Percentiles rank a stretch among this genome's conserved stretches.
Evolutionary conservation across 2,797 vertebrate genomes (phyloP).

Genomic region (Brotula barbata): DNA sequence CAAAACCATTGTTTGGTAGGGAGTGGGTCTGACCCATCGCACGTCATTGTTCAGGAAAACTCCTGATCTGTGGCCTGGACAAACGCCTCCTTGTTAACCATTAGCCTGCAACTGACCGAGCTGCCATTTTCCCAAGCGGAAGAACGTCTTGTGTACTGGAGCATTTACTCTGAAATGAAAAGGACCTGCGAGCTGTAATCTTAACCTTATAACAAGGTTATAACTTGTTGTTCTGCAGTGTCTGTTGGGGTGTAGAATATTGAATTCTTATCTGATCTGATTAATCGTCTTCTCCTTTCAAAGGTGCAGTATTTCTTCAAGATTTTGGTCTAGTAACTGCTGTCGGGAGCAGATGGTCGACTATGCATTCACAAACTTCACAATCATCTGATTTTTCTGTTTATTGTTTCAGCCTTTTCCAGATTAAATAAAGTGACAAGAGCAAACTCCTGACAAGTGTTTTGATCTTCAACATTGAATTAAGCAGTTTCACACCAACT

Average conservation of each 20-base stretch:
- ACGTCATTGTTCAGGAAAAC: constrained; percentile 77
- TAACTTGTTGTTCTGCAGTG: no score
- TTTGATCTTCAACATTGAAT: constrained; percentile 93
- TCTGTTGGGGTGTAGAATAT: not conserved
- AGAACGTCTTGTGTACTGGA: constrained; percentile 37
- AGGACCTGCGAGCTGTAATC: no score
- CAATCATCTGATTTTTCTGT: constrained; percentile 82
- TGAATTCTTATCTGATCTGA: not conserved
- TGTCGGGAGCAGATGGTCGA: constrained; percentile 6
- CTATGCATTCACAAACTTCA: constrained; percentile 46
- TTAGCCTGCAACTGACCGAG: constrained; percentile 72
- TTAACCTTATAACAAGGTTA: no score
- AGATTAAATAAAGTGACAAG: constrained; percentile 97
- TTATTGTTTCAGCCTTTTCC: constrained; percentile 97
- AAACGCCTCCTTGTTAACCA: constrained; percentile 81
- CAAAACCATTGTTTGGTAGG: constrained; percentile 75
- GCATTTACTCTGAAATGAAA: constrained; percentile 18
- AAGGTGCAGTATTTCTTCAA: constrained; percentile 99
- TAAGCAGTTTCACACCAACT: constrained; percentile 85
- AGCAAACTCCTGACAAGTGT: constrained; percentile 91
- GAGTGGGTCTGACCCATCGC: constrained; percentile 72
- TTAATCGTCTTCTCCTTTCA: constrained; percentile 9
- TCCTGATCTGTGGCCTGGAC: constrained; percentile 78
- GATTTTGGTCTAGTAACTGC: constrained; percentile 86
- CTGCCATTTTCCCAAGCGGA: constrained; percentile 69